Evolutionary conservation across 2,797 vertebrate species (phyloP), one percentile per base, ranked within the genome.

Genomic region (Chelmon rostratus): DNA sequence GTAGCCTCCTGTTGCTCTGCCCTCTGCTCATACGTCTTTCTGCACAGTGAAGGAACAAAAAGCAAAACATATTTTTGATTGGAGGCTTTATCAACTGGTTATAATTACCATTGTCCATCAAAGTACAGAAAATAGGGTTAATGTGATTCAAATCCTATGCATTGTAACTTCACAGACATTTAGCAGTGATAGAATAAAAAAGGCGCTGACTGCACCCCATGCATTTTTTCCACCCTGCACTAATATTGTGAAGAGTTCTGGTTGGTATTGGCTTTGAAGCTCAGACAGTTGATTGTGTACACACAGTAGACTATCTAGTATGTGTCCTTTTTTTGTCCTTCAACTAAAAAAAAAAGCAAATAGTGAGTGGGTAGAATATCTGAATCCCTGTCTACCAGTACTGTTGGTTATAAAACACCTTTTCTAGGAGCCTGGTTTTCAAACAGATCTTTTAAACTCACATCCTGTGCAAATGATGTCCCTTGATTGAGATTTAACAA

Each of bases 331-430:
- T 66, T 21, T 35, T 66, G 1, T 67, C 35, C 59, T 42, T 10
- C 35, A 38, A 10, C 67, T 31, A 40, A 13, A 9, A 42, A n/a
- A n/a, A n/a, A 42, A 42, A 42, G 2, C 40, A n/a, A 35, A 68
- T 10, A 46, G 31, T 16, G n/a, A 58, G 56, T 59, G 42, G 42
- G 68, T n/a, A 46, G 53, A 46, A 46, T 7, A 54, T 18, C 40
- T 69, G 40, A 58, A 33, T 58, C 42, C 31, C 49, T 52, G 12
- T 69, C 21, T 69, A 16, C n/a, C n/a, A 47, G 56, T 35, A 19
- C 9, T 49, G 35, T 57, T 23, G n/a, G 54, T 68, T 42, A 21
- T 13, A 44, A 42, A 42, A 25, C 25, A 69, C 8, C 8, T 37
- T 69, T 49, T 38, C 31, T 21, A 28, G 25, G 15, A 70, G n/a